Base-by-base conservation (phyloP, 2,888 invertebrate genomes). In the Hyppa rectilinea region DNA sequence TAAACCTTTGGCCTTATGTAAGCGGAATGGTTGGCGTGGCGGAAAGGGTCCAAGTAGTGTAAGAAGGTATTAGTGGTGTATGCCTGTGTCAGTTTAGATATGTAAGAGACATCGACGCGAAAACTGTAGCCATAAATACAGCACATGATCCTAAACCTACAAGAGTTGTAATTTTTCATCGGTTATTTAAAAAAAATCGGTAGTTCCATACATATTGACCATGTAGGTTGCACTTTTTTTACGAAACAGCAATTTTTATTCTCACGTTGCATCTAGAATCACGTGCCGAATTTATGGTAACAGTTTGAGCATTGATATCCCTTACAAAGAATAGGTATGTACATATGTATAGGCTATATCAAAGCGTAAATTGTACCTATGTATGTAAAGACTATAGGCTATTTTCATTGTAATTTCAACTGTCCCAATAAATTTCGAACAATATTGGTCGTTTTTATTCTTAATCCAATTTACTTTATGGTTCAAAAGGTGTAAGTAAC, bases 1-100 rank as follows among this genome's bases (percentile, higher is more conserved):
- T 75, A 60, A 64, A 20, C 53, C 43, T 9, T 43, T 14, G 14
- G 55, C 26, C 7, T 6, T 49, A 60, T 23, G n/a, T 4, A 9
- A 9, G 53, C 31, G 34, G 14, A 38, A 17, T 9, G 12, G 34
- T 20, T n/a, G 75, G 63, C 52, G 34, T 31, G 40, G 14, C 31
- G 20, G 47, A 52, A n/a, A 17, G 3, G 2, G 5, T 29, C 9
- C 20, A 50, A 9, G 10, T 7, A 43, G 23, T 36, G 12, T 36
- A 29, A 26, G 14, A 34, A 38, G 20, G 17, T 9, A 29, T 50
- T 2, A 1, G n/a, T n/a, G 10, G 2, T 47, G 12, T 23, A 23
- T 47, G 45, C 4, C 2, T 47, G 23, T 23, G 45, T 45, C 4
- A n/a, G 9, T n/a, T 9, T 20, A 2, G 23, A 0, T 12, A 47